Base-by-base conservation (phyloP, 2,888 invertebrate genomes). In the Syritta pipiens region DNA sequence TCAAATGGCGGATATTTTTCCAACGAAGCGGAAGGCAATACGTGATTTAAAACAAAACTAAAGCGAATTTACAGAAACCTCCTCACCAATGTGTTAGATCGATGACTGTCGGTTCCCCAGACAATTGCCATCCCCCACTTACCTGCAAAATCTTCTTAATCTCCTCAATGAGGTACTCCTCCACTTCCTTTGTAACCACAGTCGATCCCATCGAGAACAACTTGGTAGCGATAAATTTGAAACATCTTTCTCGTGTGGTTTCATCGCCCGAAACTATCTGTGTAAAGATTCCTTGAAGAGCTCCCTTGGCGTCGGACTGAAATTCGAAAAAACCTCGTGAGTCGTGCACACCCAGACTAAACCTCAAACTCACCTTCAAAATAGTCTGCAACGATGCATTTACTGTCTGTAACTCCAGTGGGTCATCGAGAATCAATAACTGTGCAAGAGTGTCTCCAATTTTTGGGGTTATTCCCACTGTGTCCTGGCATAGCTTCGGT, bases 401-500 rank as follows among this genome's bases (percentile, higher is more conserved):
- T 24, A 97, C 96, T 81, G 96, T 92, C 86, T 93, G 93, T 81
- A 96, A 90, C 89, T 98, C 98, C 19, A 93, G 91, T 20, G 92
- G 89, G 89, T 97, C 97, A 82, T 96, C 95, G 17, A 96, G 93
- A 86, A 96, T 95, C 68, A 98, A 90, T 40, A 99, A 90, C 86
- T 99, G 98, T 3, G 96, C 94, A 72, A 98, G 90, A 79, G 98
- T 96, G 87, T 97, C 97, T 7, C 97, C 95, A 84, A 98, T 95
- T 88, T 95, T 94, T 28, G 93, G 92, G 0, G 97, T 93, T 85
- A 95, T 94, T 82, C 95, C 95, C 82, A 94, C 94, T 71, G 93
- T 93, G 83, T 95, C 96, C 88, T 95, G 95, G 86, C 97, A 97
- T 69, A 98, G 90, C 37, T 92, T 90, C 7, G 97, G 96, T 77